Percentiles rank a stretch among this genome's conserved stretches.
These are phyloP conservation scores for Tenebrio molitor DNA, from an alignment of 1,140 invertebrate species.

Conservation along the genomic window DNA sequence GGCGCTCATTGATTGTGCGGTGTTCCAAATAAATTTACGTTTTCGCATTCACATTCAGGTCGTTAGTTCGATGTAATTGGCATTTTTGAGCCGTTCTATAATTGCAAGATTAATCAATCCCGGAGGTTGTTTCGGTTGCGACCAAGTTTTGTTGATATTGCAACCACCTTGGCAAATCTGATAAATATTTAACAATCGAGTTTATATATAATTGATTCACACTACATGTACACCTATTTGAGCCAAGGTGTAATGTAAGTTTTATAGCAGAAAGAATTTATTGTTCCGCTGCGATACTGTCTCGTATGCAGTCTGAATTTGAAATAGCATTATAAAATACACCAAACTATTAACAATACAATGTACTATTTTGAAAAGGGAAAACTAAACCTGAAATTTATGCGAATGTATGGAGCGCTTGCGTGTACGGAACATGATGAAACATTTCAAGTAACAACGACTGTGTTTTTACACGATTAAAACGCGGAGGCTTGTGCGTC, in stretches of 20 bases:
- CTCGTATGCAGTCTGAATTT: slow-evolving; percentile 47
- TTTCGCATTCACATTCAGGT: slow-evolving; percentile 20
- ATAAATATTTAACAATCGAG: slow-evolving; percentile 19
- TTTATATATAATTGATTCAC: slow-evolving; percentile 39
- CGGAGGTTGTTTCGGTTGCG: slow-evolving; percentile 5
- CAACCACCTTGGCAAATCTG: slow-evolving; percentile 15
- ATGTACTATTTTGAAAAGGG: slow-evolving; percentile 40
- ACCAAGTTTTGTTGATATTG: slow-evolving; percentile 25
- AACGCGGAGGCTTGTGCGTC: slow-evolving; percentile 43
- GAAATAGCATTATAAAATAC: slow-evolving; percentile 42
- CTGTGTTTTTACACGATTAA: slow-evolving; percentile 49
- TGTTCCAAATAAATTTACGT: too few species aligned
- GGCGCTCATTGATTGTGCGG: too few species aligned
- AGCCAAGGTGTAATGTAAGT: slow-evolving; percentile 42
- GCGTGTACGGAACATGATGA: slow-evolving; percentile 14
- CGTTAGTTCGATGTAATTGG: slow-evolving; percentile 23
- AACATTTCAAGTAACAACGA: slow-evolving; percentile 45
- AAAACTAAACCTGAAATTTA: slow-evolving; percentile 20
- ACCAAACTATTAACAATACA: slow-evolving; percentile 41
- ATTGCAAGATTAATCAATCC: slow-evolving; percentile 36
- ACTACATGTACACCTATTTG: slow-evolving; percentile 42
- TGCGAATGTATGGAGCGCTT: slow-evolving; percentile 8
- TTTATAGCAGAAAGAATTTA: slow-evolving; percentile 47
- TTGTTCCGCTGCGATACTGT: slow-evolving; percentile 35
- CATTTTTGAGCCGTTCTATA: slow-evolving; percentile 7